Evolutionary conservation across 2,888 invertebrate species (phyloP).

Genomic region (Zygogramma bicolorata): DNA sequence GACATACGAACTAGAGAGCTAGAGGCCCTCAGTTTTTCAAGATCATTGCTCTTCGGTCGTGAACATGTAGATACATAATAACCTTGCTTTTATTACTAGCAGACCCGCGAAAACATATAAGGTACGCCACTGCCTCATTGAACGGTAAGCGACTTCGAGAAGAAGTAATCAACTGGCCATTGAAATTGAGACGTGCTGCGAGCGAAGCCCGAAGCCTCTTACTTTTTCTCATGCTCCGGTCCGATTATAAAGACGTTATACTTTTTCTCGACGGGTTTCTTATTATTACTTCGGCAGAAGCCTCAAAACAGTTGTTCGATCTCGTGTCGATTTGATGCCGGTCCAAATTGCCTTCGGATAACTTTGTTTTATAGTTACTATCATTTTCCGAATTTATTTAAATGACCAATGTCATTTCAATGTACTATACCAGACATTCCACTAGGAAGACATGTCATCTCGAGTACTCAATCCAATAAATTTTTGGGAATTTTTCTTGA

Average conservation of each 20-base stretch:
- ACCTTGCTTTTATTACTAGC: too few species aligned
- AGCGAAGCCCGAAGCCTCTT: slow-evolving; percentile 25
- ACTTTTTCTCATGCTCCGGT: slow-evolving; percentile 37
- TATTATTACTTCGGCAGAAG: slow-evolving; percentile 25
- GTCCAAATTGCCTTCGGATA: neutral
- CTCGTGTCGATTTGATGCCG: neutral
- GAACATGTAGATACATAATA: too few species aligned
- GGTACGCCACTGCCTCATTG: neutral
- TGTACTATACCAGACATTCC: too few species aligned
- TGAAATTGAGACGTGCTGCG: slow-evolving; percentile 49
- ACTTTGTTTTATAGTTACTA: neutral
- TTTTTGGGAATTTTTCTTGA: too few species aligned
- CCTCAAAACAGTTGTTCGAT: neutral
- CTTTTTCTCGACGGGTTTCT: slow-evolving; percentile 36
- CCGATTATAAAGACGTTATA: slow-evolving; percentile 50
- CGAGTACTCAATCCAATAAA: too few species aligned
- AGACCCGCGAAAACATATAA: neutral
- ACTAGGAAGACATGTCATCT: too few species aligned
- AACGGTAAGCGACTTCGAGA: slow-evolving; percentile 11
- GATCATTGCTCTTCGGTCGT: neutral
- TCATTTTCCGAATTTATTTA: too few species aligned
- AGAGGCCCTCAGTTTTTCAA: too few species aligned
- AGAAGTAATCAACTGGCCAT: slow-evolving; percentile 46
- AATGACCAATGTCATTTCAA: too few species aligned
- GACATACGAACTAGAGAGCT: too few species aligned